Evolutionary conservation across 2,113 vertebrate species (phyloP), one percentile per base, ranked within the genome.

Genomic region (Anolis carolinensis): DNA sequence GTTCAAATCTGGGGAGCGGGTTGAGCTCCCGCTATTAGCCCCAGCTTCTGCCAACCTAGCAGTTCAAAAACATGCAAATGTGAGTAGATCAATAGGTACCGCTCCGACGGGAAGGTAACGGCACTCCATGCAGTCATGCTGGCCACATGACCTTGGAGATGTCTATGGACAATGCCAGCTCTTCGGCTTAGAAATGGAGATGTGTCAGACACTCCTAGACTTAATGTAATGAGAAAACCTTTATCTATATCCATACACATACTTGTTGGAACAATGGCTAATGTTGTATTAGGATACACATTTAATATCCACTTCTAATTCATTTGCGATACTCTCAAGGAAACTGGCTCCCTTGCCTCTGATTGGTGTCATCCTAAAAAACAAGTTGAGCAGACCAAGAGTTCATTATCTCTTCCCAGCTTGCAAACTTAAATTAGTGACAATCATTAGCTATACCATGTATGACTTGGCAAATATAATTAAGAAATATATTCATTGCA

Each of bases 401-500:
- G 85, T 90, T 93, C 91, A 92, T 88, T 90, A 89, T 62, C 87
- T 86, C 85, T 90, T 90, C 85, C 91, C 72, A 93, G 89, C 87
- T 89, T 92, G 91, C 86, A 94, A 85, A 91, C 81, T 91, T 91
- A 89, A 96, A 95, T 93, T 94, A 95, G 95, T 93, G 88, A 91
- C 91, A 94, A 97, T 96, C 95, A 95, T 95, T 95, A 96, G 95
- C 94, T 87, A 78, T 5, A 93, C 86, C 86, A 50, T 76, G 91
- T 95, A 96, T 95, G 95, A 95, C 77, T 93, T 88, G 94, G 95
- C 52, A 76, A 92, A 91, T 93, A 86, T 95, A 97, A 97, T 97
- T 97, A 97, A 96, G 96, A 97, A 95, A 96, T 96, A 96, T 97
- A 97, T 97, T 97, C 97, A 97, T 97, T 97, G 92, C 65, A 95